Base-by-base conservation (phyloP, 2,113 vertebrate species). In the Panthera leo region DNA sequence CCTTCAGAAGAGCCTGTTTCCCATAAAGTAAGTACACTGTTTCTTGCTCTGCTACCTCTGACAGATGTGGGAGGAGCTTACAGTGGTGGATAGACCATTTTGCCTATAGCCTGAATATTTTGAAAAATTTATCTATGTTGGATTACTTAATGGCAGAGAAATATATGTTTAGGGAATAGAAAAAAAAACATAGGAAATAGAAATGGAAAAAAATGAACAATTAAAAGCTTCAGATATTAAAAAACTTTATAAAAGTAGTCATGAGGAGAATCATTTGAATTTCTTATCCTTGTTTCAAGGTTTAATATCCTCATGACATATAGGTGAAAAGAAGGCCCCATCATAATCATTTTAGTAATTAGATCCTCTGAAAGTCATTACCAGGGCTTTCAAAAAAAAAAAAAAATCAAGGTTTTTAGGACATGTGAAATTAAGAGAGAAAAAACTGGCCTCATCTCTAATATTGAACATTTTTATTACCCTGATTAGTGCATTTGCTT, bases 181-280 rank as follows among this genome's bases (percentile, higher is more conserved):
- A 29, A 85, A 96, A 96, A 85, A 95, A 89, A 92, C 8, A 85
- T 4, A 91, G 18, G 27, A 23, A 91, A 83, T 7, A 79, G 71
- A 75, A 85, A 39, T 53, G 18, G 4, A 1, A 1, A 3, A 73
- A 58, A 63, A 73, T 11, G 3, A 1, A 63, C 39, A 42, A 68
- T 51, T 85, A 42, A 89, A 94, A 36, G 75, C 15, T 36, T 79
- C 5, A 91, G 8, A 48, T 2, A 65, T 68, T 89, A 85, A 91
- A 91, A 88, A 73, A 10, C 27, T 73, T 88, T 92, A 58, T 2
- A 58, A 84, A 78, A 79, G 31, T 76, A 67, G 39, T 39, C 3
- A 31, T 34, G 31, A 3, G 7, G 13, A 68, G 94, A 97, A 68
- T 89, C 0, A 71, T 85, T 80, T 80, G 6, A 90, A 76, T 76